Conservation (phyloP, 2,113 vertebrate genomes). For the Melierax canorus region DNA sequence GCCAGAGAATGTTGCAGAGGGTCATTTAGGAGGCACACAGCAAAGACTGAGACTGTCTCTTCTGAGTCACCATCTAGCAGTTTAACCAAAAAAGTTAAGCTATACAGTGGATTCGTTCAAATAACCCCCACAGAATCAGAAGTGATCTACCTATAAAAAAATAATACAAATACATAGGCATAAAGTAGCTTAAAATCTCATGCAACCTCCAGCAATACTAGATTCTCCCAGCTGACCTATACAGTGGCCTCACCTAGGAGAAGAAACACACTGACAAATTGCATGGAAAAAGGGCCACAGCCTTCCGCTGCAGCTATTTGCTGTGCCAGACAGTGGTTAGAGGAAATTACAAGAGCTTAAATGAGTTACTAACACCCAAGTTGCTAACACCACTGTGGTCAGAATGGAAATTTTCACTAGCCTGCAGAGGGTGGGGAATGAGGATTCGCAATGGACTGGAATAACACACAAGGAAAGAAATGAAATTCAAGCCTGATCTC, state of each 20-base stretch:
- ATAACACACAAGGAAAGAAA: background rate
- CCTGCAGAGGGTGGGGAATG: background rate
- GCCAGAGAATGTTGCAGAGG: background rate
- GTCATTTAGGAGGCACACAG: background rate
- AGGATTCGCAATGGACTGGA: background rate
- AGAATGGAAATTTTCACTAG: background rate
- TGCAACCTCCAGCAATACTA: background rate
- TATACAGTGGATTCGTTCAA: background rate
- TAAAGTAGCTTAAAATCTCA: background rate
- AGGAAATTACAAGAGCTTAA: constrained; percentile 18
- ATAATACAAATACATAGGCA: background rate
- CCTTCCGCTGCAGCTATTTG: background rate
- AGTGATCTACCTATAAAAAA: background rate
- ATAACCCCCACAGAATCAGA: background rate
- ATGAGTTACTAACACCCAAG: background rate
- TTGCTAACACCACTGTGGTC: background rate
- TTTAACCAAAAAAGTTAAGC: background rate
- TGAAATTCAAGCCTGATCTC: constrained; percentile 40
- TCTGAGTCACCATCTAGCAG: background rate
- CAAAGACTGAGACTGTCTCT: background rate
- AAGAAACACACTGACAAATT: background rate
- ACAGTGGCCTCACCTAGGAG: background rate
- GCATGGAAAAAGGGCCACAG: background rate
- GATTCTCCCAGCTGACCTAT: background rate
- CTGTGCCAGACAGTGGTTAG: background rate